These are phyloP conservation scores for Reticulitermes lucifugus DNA, from an alignment of 2,888 invertebrate genomes.

Conservation along the genomic window DNA sequence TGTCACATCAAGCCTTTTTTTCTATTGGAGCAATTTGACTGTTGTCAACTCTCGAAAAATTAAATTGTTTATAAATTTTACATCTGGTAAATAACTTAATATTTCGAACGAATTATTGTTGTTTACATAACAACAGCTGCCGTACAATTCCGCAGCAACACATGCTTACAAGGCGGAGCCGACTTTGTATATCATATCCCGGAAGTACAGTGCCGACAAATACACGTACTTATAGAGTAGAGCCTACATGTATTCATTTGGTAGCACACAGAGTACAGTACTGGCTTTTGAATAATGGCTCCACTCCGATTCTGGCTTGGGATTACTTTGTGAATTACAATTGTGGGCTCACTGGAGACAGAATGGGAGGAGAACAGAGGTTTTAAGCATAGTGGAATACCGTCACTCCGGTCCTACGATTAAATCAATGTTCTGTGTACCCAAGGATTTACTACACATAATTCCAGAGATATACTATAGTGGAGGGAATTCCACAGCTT, in stretches of 20 bases:
- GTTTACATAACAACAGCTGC: no score
- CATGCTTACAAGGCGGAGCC: neutral
- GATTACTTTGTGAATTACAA: conserved; percentile 35
- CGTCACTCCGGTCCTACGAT: neutral
- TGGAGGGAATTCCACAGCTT: neutral
- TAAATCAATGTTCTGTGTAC: conserved; percentile 29
- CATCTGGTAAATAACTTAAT: no score
- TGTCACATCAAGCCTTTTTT: no score
- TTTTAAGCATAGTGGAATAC: conserved; percentile 4
- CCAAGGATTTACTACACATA: conserved; percentile 20
- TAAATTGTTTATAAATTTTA: no score
- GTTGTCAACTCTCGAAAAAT: no score
- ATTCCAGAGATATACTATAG: neutral
- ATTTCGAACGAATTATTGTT: no score
- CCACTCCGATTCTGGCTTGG: neutral
- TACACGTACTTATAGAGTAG: neutral
- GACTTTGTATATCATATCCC: neutral
- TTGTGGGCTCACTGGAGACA: conserved; percentile 5
- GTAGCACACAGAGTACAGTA: neutral
- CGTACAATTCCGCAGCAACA: no score
- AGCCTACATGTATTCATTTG: neutral
- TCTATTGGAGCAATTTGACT: no score
- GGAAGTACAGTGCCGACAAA: neutral
- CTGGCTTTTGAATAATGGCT: conserved; percentile 19
- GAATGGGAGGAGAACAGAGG: neutral